Evolutionary conservation across 2,113 vertebrate genomes (phyloP).

Genomic region (Chrysochloris asiatica): DNA sequence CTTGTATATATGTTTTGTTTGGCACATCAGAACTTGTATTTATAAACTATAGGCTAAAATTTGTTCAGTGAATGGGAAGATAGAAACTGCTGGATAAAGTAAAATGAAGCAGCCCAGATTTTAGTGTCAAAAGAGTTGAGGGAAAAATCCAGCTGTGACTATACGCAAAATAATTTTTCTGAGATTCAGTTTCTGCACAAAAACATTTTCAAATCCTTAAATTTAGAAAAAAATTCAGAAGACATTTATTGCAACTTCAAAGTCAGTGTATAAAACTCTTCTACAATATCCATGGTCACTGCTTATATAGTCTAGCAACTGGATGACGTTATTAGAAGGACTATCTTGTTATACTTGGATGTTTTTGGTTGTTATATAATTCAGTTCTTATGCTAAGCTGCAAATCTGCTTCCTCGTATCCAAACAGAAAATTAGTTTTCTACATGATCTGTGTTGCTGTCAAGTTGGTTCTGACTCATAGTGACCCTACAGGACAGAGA

Average conservation of each 20-base stretch:
- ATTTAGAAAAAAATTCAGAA: slow-evolving; percentile 21
- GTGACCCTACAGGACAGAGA: background rate
- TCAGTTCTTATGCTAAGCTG: background rate
- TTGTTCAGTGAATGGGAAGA: too few relatives aligned
- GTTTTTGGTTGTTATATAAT: background rate
- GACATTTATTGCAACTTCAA: background rate
- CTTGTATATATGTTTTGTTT: too few relatives aligned
- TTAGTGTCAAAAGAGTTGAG: too few relatives aligned
- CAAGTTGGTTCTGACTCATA: background rate
- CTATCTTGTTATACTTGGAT: background rate
- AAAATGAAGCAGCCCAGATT: too few relatives aligned
- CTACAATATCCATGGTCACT: background rate
- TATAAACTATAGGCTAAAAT: too few relatives aligned
- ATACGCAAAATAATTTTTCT: too few relatives aligned
- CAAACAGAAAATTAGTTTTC: background rate
- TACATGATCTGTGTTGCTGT: background rate
- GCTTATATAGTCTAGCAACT: background rate
- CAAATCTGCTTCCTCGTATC: background rate
- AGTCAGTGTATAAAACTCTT: background rate
- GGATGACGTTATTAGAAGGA: background rate
- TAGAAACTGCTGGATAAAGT: too few relatives aligned
- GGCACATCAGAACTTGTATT: too few relatives aligned
- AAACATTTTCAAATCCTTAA: background rate
- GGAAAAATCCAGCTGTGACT: too few relatives aligned
- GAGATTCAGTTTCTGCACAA: too few relatives aligned